Evolutionary conservation across 2,113 vertebrate genomes (phyloP).

Genomic region (Jaculus jaculus): DNA sequence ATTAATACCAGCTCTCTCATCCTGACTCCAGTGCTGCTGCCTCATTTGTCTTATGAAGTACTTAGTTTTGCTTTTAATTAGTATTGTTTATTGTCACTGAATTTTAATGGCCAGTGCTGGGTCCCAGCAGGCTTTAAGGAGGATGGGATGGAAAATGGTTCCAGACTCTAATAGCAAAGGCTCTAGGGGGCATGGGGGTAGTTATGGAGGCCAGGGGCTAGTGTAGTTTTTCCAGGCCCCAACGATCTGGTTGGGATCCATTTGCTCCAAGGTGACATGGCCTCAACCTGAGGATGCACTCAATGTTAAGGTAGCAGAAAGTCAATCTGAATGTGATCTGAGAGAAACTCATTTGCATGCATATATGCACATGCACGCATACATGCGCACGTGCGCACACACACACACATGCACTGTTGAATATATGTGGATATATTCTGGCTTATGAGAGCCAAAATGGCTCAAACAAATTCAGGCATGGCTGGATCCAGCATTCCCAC

Average conservation of each 20-base stretch:
- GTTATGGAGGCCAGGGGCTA: background rate
- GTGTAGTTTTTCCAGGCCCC: background rate
- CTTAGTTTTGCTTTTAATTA: constrained; percentile 78
- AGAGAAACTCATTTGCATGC: background rate
- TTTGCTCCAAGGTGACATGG: background rate
- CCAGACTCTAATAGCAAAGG: background rate
- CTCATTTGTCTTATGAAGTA: constrained; percentile 79
- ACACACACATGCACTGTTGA: no score
- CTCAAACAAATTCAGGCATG: background rate
- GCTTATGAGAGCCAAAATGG: background rate
- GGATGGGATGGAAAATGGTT: background rate
- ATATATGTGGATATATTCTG: background rate
- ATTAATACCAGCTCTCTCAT: constrained; percentile 65
- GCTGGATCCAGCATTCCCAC: background rate
- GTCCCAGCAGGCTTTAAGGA: background rate
- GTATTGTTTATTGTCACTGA: constrained; percentile 62
- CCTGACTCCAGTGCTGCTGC: constrained; percentile 20
- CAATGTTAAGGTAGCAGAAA: background rate
- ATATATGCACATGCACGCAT: no score
- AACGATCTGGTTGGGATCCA: background rate
- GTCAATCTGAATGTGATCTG: background rate
- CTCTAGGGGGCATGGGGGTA: background rate
- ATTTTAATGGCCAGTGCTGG: constrained; percentile 65
- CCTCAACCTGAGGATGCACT: background rate
- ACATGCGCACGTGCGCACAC: no score